Base-by-base conservation (phyloP, 2,797 vertebrate species). In the Enteromius anoplus region DNA sequence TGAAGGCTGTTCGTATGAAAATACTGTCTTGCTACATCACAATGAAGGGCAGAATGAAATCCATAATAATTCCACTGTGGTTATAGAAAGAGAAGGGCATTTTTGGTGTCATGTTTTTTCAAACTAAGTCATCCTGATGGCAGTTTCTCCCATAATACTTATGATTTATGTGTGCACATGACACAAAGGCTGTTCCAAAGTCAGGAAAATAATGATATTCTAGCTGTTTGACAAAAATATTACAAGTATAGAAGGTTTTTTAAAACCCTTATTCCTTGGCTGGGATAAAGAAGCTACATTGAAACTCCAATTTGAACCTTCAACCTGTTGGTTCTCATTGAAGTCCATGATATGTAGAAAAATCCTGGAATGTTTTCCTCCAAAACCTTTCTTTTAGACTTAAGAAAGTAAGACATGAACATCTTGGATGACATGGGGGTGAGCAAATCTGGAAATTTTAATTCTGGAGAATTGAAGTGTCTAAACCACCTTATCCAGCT, bases 71-170 rank as follows among this genome's bases (percentile, higher is more conserved):
- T 64, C 14, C 3, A 64, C 26, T 49, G 21, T 26, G 29, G 26
- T 60, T 42, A 17, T 11, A 15, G 11, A 47, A 26, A 26, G 14
- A 37, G 34, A 80, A 10, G 11, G 17, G 17, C 66, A 80, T 55
- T 79, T 40, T 69, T 51, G 34, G 62, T 37, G 29, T 68, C 21
- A 40, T 69, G n/a, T 69, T 34, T 55, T 69, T 69, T 42, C 21
- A 5, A 8, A 2, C 29, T 7, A 34, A 53, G 19, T 19, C 8
- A n/a, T 49, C 40, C 45, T 29, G 49, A 55, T 37, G 9, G 45
- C 26, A 66, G 76, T 34, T 78, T n/a, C 58, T 26, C 11, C 29
- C 10, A 47, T 32, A 32, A 21, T 47, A 11, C 26, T 32, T 51
- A 37, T 14, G 45, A 14, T 37, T 34, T 75, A 75, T 5, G 34